Evolutionary conservation across 2,797 vertebrate species (phyloP), one percentile per base, ranked within the genome.

Genomic region (Sebastes glaucus): DNA sequence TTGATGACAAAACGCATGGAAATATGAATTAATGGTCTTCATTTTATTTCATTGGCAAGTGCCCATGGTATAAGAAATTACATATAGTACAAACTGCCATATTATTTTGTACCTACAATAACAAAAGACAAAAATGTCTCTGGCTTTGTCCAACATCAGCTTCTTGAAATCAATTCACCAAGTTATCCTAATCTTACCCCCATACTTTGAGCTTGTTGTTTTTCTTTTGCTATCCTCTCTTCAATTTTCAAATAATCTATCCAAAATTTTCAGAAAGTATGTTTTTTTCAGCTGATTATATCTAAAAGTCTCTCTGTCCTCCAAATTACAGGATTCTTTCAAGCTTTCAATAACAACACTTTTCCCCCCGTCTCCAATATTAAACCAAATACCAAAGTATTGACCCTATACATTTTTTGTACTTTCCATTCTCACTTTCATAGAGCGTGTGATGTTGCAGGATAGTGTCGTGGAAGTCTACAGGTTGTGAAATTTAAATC

Each of bases 401-500:
- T 73, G 35, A 0, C 23, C 11, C 20, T 11, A 10, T 20, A 32
- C 5, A 52, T 25, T 49, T 68, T n/a, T 32, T 23, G 0, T 23
- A 18, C 25, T n/a, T 61, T 59, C 7, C 4, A 52, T 62, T 62
- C n/a, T 30, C 63, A 11, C 22, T 53, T 79, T 59, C 52, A 18
- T n/a, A 28, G 14, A 59, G 49, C 13, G 16, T 49, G 11, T 33
- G 5, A 60, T 76, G 14, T 46, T 77, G 16, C 3, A 71, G 8
- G 13, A 55, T 52, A n/a, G 7, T 11, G 30, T n/a, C 25, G 65
- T 6, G 7, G 66, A 74, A 57, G 56, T 35, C 28, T 75, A 2
- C 42, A 62, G 18, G 30, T 73, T 75, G 25, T 76, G 56, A 78
- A 77, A 76, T 78, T 55, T 42, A 63, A 84, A 71, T 76, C 32